Base-by-base conservation (phyloP, 2,797 vertebrate species). In the Macropodus opercularis region DNA sequence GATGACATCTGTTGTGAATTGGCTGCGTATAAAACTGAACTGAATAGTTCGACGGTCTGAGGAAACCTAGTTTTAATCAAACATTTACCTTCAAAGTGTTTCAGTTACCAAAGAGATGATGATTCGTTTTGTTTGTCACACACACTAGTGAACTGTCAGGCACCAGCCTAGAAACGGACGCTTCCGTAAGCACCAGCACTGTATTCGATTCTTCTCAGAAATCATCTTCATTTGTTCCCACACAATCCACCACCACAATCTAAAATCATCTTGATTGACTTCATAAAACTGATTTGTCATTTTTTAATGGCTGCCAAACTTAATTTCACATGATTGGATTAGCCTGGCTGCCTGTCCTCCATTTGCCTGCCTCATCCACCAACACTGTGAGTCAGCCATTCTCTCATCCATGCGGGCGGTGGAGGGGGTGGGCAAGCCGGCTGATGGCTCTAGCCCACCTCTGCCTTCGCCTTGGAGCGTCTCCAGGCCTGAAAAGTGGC, bases 341-440 rank as follows among this genome's bases (percentile, higher is more conserved):
- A 85, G 77, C 39, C 77, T 14, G 61, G 32, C 69, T 24, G 74
- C 24, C 71, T 60, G 67, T 86, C 77, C 77, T 81, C 84, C 82
- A 86, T 87, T 81, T 84, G 66, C 56, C 83, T 61, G 78, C 76
- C 77, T 83, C 77, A 79, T 81, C 81, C 78, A 73, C 74, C 74
- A 62, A 64, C 74, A 55, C 66, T 68, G 81, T 89, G 85, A 91
- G 81, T 86, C 87, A 90, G 88, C 83, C 84, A 66, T 89, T 89
- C 83, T 80, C 68, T 84, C 85, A 85, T 85, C 78, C 54, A 8
- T 23, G 67, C 51, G 48, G 11, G 2, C 35, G 8, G 2, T 39
- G 5, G 15, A 8, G 32, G 48, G 17, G 48, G 15, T 23, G 34
- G 51, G 61, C 0, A 27, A 58, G 42, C 60, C 42, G 21, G 63